These are phyloP conservation scores for Percopsis omiscomaycus DNA, from an alignment of 2,797 vertebrate species.

Conservation along the genomic window DNA sequence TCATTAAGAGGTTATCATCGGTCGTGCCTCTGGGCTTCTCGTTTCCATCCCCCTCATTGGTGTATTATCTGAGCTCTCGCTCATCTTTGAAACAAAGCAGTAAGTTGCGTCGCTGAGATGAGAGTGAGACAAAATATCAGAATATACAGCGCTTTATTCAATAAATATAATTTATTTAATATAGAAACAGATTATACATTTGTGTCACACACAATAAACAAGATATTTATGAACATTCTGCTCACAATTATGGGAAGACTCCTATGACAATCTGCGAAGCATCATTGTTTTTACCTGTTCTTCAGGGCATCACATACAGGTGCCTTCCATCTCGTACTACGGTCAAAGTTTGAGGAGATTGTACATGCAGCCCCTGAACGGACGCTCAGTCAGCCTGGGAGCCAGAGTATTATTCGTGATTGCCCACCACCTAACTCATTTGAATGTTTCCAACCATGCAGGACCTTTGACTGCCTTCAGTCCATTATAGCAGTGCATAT, in stretches of 20 bases:
- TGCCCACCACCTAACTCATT: background rate
- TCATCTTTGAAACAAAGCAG: too few species aligned
- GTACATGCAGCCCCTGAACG: background rate
- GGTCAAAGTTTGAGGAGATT: background rate
- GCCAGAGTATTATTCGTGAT: too few species aligned
- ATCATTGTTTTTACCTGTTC: background rate
- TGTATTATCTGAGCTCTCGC: too few species aligned
- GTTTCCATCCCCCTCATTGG: too few species aligned
- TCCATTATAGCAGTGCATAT: background rate
- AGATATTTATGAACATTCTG: background rate
- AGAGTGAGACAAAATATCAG: too few species aligned
- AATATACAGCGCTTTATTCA: background rate
- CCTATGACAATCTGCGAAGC: background rate
- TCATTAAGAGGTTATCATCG: too few species aligned
- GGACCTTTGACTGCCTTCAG: background rate
- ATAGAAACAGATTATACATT: background rate
- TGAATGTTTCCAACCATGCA: background rate
- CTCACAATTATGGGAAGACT: background rate
- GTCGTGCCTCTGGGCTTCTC: too few species aligned
- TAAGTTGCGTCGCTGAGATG: too few species aligned
- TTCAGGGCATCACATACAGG: background rate
- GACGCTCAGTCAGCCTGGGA: background rate
- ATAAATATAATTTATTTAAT: background rate
- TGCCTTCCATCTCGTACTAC: background rate
- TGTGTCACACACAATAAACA: background rate